Percentiles rank a stretch among this genome's conserved stretches.
Evolutionary conservation across 2,797 vertebrate genomes (phyloP).

Genomic region (Philypnodon macrostomus): DNA sequence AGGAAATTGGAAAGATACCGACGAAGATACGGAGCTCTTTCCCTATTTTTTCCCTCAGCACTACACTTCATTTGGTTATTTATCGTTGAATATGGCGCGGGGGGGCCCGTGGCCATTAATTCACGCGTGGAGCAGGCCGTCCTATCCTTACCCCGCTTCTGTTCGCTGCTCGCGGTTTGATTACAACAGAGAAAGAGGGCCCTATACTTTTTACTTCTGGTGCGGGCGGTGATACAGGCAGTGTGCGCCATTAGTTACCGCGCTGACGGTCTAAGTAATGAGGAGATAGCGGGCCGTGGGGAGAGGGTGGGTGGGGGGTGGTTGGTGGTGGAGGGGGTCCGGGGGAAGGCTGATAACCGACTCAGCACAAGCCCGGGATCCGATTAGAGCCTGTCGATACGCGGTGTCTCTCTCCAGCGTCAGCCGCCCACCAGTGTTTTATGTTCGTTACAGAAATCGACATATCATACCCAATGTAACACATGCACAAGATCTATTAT

Average conservation of each 20-base stretch:
- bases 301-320: not conserved
- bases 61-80: slow-evolving; percentile 52
- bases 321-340: not conserved
- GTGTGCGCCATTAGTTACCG: slow-evolving; percentile 41
- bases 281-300: slow-evolving; percentile 23
- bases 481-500: not conserved
- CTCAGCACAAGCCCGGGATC: slow-evolving; percentile 36
- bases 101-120: slow-evolving; percentile 50
- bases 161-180: slow-evolving; percentile 33
- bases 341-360: slow-evolving; percentile 20
- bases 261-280: slow-evolving; percentile 47
- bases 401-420: not conserved
- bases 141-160: slow-evolving; percentile 15
- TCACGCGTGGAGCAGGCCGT: slow-evolving; percentile 18
- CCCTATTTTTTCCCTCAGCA: slow-evolving; percentile 15
- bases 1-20: not conserved
- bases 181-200: slow-evolving; percentile 34
- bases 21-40: not conserved
- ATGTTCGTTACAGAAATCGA: not conserved
- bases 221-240: slow-evolving; percentile 33
- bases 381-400: slow-evolving; percentile 3
- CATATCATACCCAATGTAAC: not conserved
- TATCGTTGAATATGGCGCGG: slow-evolving; percentile 48
- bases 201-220: slow-evolving; percentile 3
- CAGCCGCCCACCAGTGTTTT: not conserved